Evolutionary conservation across 1,140 invertebrate species (phyloP), one percentile per base, ranked within the genome.

Genomic region (Pantala flavescens): DNA sequence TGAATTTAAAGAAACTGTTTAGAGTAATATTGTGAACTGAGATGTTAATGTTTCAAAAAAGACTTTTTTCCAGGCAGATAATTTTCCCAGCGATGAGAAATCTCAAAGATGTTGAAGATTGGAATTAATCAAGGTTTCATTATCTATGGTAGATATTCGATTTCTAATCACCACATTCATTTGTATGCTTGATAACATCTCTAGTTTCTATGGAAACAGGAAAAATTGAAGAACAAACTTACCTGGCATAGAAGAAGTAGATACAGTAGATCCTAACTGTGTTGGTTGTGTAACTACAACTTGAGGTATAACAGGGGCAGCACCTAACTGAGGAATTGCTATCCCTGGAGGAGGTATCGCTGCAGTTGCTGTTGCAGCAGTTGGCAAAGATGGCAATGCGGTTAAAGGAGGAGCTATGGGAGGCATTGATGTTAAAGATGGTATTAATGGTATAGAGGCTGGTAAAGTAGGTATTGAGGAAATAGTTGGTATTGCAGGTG

Each of bases 281-380:
- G 49, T 3, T 16, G 49, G 49, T 12, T 63, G 49, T 19, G 49
- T 19, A 21, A 63, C 49, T 16, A 63, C 49, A 63, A 63, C 49
- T 21, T 63, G 49, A 7, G 80, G 76, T 36, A 79, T 75, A 21
- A 80, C 70, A 16, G 81, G 76, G 70, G 81, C 77, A 23, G 81
- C 74, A 73, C 79, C 79, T 28, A 81, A 74, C 0, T 86, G 85
- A 19, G 90, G 88, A 76, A 90, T 87, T 43, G 86, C 88, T 73
- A 90, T 84, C 14, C 86, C 89, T 74, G 86, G 87, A 23, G 87
- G 89, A 75, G 83, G 83, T 75, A 79, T 83, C 49, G 74, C 72
- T 71, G 55, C 76, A 77, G 23, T 79, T 74, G 75, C 77, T 43
- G 75, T 79, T 71, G 77, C 79, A 75, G 84, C 74, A 19, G 81